A percentile compares a stretch with the other conserved stretches of the same genome.
These are phyloP conservation scores for Drosophila fuyamai DNA, from an alignment of 1,140 invertebrate genomes.

Conservation along the genomic window DNA sequence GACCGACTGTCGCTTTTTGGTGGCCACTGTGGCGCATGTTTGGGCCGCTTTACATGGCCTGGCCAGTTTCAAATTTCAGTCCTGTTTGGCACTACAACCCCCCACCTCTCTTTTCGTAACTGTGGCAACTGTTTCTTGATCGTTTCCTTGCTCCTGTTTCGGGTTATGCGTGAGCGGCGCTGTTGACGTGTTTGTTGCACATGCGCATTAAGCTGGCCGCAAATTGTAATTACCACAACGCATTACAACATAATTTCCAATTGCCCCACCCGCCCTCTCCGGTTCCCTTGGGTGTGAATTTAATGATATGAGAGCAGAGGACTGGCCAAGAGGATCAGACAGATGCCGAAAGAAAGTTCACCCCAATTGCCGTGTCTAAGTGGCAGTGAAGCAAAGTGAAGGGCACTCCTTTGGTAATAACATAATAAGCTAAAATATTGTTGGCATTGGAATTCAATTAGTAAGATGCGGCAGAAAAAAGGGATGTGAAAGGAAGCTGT, in stretches of 20 bases:
- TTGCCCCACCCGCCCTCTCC: slow-evolving; percentile 28
- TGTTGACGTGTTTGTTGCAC: slow-evolving; percentile 80
- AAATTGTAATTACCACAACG: slow-evolving; percentile 83
- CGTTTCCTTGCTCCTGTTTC: slow-evolving; percentile 46
- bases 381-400: slow-evolving; percentile 50
- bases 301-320: slow-evolving; percentile 58
- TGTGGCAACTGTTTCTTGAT: slow-evolving; percentile 35
- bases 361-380: slow-evolving; percentile 66
- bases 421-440: slow-evolving; percentile 79
- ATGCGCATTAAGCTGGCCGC: slow-evolving; percentile 80
- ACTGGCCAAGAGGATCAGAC: slow-evolving; percentile 14
- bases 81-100: slow-evolving; percentile 29
- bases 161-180: slow-evolving; percentile 46
- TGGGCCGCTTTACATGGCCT: slow-evolving; percentile 75
- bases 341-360: slow-evolving; percentile 70
- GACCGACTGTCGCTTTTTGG: slow-evolving; percentile 52
- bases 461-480: slow-evolving; percentile 44
- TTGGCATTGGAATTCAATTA: slow-evolving; percentile 83
- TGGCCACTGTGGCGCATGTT: slow-evolving; percentile 79
- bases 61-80: slow-evolving; percentile 81
- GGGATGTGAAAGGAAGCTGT: slow-evolving; percentile 44
- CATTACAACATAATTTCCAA: slow-evolving; percentile 82
- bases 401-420: slow-evolving; percentile 66
- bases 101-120: slow-evolving; percentile 4
- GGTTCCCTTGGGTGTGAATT: slow-evolving; percentile 68